Conservation (phyloP, 2,888 invertebrate genomes). For the Schizotus pectinicornis region DNA sequence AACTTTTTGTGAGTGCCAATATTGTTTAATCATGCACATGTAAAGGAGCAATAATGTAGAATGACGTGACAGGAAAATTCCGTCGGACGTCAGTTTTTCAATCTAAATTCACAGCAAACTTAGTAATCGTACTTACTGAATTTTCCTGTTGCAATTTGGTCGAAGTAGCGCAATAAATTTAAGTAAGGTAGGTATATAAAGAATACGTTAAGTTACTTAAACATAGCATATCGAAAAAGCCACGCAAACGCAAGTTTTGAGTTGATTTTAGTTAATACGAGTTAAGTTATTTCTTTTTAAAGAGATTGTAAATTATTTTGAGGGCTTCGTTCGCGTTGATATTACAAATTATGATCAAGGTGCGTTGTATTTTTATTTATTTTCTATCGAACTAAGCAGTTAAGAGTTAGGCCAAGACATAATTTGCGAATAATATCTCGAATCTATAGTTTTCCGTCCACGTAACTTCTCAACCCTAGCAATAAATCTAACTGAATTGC, state of each 20-base stretch:
- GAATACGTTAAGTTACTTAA: conserved; percentile 27
- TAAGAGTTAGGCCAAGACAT: too few species aligned
- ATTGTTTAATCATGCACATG: conserved; percentile 31
- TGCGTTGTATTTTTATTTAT: not conserved
- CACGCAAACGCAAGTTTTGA: too few species aligned
- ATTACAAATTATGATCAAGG: too few species aligned
- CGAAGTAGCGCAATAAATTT: conserved; percentile 16
- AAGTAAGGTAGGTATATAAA: conserved; percentile 19
- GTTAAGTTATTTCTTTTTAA: not conserved
- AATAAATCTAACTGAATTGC: conserved; percentile 10
- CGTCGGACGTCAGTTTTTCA: conserved; percentile 7
- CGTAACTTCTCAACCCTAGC: conserved; percentile 8
- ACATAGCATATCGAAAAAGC: not conserved
- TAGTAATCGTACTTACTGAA: conserved; percentile 24
- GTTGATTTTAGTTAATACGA: too few species aligned
- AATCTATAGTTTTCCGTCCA: conserved; percentile 15
- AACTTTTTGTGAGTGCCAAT: conserved; percentile 48
- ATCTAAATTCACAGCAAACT: conserved; percentile 2
- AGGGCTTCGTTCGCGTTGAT: too few species aligned
- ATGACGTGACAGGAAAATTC: conserved; percentile 31
- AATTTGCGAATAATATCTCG: too few species aligned
- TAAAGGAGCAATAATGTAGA: conserved; percentile 13
- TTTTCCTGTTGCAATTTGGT: conserved; percentile 18
- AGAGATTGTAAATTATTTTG: not conserved
- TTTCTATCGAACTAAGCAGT: too few species aligned